phyloP scores from a whole-genome alignment of 2,888 invertebrate genomes.

The Dasysyrphus tricinctus region DNA sequence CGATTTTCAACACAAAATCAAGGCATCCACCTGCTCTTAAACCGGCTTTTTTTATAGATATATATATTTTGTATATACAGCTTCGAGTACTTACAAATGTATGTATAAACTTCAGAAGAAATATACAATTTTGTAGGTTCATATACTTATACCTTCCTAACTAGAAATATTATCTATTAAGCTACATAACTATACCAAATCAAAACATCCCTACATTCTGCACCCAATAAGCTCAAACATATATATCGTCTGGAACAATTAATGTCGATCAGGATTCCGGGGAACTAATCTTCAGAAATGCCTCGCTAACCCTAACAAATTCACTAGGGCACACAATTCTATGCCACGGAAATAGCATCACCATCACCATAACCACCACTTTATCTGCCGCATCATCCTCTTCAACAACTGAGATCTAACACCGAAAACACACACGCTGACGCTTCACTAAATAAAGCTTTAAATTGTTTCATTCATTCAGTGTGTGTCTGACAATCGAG shows the following conservation, averaged over 20 bases:
- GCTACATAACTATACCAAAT: background rate
- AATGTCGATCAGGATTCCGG: slow-evolving; percentile 31
- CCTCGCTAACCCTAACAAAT: background rate
- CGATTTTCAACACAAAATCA: no score
- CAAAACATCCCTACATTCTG: background rate
- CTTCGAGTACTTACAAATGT: no score
- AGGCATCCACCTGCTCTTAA: no score
- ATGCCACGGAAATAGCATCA: slow-evolving; percentile 43
- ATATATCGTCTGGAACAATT: slow-evolving; percentile 29
- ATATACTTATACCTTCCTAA: no score
- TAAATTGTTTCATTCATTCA: slow-evolving; percentile 33
- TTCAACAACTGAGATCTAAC: slow-evolving; percentile 19
- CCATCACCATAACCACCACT: slow-evolving; percentile 29
- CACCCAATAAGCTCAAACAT: slow-evolving; percentile 2
- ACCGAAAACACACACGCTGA: slow-evolving; percentile 9
- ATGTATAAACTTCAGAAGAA: no score
- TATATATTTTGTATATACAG: no score
- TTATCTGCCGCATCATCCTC: slow-evolving; percentile 34
- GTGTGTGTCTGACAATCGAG: background rate
- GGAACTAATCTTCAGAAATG: slow-evolving; percentile 16
- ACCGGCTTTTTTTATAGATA: no score
- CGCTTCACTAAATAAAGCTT: slow-evolving; percentile 1
- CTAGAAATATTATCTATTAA: no score
- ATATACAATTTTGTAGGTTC: no score
- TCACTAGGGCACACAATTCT: slow-evolving; percentile 19